Evolutionary conservation across 2,888 invertebrate species (phyloP), one percentile per base, ranked within the genome.

Genomic region (Monoplex corrugatus): DNA sequence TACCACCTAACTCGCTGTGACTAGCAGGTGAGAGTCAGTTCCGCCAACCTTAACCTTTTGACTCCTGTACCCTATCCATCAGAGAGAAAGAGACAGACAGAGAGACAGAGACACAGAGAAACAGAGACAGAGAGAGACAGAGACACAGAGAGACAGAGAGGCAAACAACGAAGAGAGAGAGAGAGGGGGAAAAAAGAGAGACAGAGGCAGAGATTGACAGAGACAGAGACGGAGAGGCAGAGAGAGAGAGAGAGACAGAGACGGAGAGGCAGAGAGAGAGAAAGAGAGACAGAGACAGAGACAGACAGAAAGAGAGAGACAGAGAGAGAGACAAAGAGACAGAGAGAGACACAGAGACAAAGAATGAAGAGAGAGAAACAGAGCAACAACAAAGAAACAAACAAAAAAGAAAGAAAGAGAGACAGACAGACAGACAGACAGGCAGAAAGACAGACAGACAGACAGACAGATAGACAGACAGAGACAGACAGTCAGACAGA

Each of bases 401-500:
- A 43, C 10, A n/a, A n/a, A 75, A 38, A 75, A 38, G 35, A 13
- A 75, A 13, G 28, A 28, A 16, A 50, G 50, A 50, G 50, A 50
- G 35, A 82, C 5, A 44, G 82, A 45, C 28, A 44, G n/a, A 82
- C 13, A 75, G 72, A 38, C 19, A 5, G n/a, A 28, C 19, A 32
- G 72, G 35, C 13, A 35, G 35, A 35, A 1, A 23, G 57, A 32
- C 23, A 50, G 28, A 45, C 38, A 50, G 68, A n/a, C 32, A 84
- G 87, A 87, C 75, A 83, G 68, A 84, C 72, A 87, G 87, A 19
- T 8, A 89, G 84, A 87, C 82, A 86, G 86, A 82, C 86, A 89
- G 86, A 80, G 86, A 86, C 78, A 86, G 86, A 80, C 86, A 86
- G 89, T 86, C 80, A 89, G 86, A 86, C 80, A 89, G 89, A 86